Evolutionary conservation across 2,888 invertebrate genomes (phyloP).

Genomic region (Liopterus haemorrhoidalis): DNA sequence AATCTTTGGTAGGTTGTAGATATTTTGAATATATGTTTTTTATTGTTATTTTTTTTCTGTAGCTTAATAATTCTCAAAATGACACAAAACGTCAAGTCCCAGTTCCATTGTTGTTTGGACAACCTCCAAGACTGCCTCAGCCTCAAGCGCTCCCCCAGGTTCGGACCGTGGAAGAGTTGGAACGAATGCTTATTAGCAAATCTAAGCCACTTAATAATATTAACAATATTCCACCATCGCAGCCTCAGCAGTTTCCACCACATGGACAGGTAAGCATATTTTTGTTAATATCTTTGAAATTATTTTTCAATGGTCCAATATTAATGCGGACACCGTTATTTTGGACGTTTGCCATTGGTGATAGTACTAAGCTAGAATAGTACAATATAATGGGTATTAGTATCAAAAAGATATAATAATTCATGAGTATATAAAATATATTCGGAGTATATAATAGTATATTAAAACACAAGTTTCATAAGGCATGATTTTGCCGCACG

Average conservation of each 20-base stretch:
- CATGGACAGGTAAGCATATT: conserved; percentile 36
- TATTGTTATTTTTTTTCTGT: neutral
- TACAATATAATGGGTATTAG: too few relatives aligned
- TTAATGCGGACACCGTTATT: too few relatives aligned
- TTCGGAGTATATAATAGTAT: too few relatives aligned
- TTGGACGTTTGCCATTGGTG: too few relatives aligned
- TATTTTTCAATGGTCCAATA: too few relatives aligned
- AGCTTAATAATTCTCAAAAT: conserved; percentile 1
- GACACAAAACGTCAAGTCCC: neutral
- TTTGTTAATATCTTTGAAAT: too few relatives aligned
- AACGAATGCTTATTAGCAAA: conserved; percentile 58
- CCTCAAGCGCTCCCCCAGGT: conserved; percentile 51
- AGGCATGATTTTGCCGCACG: too few relatives aligned
- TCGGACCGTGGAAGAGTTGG: conserved; percentile 68
- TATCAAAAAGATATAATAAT: too few relatives aligned
- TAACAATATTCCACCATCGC: conserved; percentile 35
- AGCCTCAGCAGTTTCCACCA: conserved; percentile 36
- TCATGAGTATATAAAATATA: too few relatives aligned
- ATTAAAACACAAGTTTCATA: too few relatives aligned
- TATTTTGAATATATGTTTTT: too few relatives aligned
- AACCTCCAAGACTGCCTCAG: neutral
- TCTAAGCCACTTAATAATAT: conserved; percentile 24
- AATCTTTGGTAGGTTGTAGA: conserved; percentile 37
- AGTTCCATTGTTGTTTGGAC: neutral
- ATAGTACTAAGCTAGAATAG: too few relatives aligned